phyloP scores from a whole-genome alignment of 1,140 invertebrate species.

The Calephelis nemesis region DNA sequence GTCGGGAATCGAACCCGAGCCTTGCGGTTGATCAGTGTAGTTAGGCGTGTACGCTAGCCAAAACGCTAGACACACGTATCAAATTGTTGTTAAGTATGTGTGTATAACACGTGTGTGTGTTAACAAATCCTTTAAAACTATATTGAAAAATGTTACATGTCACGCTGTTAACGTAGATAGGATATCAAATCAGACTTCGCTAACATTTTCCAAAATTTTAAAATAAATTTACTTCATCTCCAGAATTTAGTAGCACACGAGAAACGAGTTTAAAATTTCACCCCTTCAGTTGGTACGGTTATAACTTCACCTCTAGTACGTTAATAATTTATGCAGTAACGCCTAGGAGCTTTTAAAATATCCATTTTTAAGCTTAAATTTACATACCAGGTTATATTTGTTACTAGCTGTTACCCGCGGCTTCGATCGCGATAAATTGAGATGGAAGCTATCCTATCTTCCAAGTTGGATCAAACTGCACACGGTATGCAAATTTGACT shows the following conservation, averaged over 20 bases:
- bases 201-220: not conserved
- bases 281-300: conserved; percentile 8
- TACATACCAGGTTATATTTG: not conserved
- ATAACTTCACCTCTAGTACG: not conserved
- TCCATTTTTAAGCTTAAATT: conserved; percentile 2
- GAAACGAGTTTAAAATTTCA: conserved; percentile 12
- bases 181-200: not conserved
- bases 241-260: conserved; percentile 8
- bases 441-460: no score
- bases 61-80: no score
- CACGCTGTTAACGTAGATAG: not conserved
- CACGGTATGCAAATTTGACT: no score
- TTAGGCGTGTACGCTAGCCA: no score
- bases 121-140: no score
- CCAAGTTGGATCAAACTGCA: no score
- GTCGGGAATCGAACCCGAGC: no score
- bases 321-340: conserved; percentile 12
- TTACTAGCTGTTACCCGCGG: no score
- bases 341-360: conserved; percentile 8
- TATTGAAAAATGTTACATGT: not conserved
- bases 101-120: no score
- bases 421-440: no score
- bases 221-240: not conserved
- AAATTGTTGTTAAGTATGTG: no score
- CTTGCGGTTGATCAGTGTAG: no score